Percentiles rank a stretch among this genome's conserved stretches.
Conservation (phyloP, 1,140 invertebrate genomes). For the Dendrolimus punctatus region DNA sequence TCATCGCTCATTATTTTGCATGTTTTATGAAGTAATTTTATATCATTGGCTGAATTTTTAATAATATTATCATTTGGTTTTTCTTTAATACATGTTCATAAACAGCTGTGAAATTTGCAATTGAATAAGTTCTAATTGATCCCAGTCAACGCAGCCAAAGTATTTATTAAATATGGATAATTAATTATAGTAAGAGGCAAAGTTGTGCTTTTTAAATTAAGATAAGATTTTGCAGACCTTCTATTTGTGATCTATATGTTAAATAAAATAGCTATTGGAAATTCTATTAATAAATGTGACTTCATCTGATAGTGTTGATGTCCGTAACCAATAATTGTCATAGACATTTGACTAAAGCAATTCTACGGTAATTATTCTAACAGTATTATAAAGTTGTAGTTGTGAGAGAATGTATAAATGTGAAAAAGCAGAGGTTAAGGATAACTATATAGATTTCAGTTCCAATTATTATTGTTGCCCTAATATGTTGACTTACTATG, state of each 20-base stretch:
- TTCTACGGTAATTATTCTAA: constrained; percentile 38
- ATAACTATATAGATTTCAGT: too few species aligned
- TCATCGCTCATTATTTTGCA: constrained; percentile 6
- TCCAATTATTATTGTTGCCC: too few species aligned
- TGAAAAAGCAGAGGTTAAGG: neutral
- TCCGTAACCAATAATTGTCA: constrained; percentile 3
- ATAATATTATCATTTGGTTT: too few species aligned
- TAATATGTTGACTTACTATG: too few species aligned
- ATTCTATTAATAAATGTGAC: constrained; percentile 6
- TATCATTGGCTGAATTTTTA: too few species aligned
- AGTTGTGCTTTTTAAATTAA: too few species aligned
- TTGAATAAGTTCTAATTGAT: constrained; percentile 1
- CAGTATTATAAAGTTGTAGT: constrained; percentile 51
- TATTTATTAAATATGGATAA: too few species aligned
- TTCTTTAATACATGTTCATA: too few species aligned
- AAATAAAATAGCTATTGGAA: constrained; percentile 7
- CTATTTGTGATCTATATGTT: constrained; percentile 7
- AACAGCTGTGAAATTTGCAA: neutral
- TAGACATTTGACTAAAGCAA: constrained; percentile 14
- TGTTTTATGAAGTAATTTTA: too few species aligned
- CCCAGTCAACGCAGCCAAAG: constrained; percentile 40
- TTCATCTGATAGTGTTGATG: neutral
- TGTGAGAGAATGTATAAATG: constrained; percentile 16
- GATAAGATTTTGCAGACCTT: constrained; percentile 2
- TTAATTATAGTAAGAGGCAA: too few species aligned